Conservation (phyloP, 1,140 invertebrate species). For the Oppia nitens region DNA sequence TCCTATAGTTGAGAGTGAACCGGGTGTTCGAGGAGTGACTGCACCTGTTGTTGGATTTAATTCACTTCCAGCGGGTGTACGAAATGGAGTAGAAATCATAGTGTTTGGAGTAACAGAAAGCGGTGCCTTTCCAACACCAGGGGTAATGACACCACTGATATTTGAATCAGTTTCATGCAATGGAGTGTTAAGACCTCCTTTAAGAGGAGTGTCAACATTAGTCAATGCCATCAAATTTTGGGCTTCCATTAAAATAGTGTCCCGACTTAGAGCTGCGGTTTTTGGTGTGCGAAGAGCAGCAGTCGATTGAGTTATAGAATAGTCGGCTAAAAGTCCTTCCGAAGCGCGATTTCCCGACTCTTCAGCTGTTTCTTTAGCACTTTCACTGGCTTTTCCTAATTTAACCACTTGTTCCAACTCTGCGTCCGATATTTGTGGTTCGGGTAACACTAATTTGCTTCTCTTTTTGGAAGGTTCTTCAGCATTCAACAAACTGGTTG, state of each 20-base stretch:
- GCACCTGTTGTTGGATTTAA: not conserved
- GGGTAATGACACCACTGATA: not conserved
- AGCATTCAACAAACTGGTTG: constrained; percentile 62
- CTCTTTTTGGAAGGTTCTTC: constrained; percentile 81
- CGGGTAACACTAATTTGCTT: constrained; percentile 85
- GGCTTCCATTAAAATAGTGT: constrained; percentile 58
- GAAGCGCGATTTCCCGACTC: constrained; percentile 62
- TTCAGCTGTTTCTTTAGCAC: constrained; percentile 72
- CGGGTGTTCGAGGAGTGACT: constrained; percentile 19
- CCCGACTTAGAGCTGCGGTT: constrained; percentile 50
- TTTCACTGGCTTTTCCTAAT: constrained; percentile 82
- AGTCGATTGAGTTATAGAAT: constrained; percentile 54
- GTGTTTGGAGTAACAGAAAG: constrained; percentile 79
- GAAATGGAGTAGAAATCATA: constrained; percentile 77
- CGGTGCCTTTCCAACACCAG: constrained; percentile 45
- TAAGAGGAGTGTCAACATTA: constrained; percentile 91
- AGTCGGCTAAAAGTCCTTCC: constrained; percentile 75
- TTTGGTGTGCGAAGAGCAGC: constrained; percentile 55
- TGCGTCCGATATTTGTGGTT: constrained; percentile 84
- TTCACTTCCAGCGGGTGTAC: constrained; percentile 32
- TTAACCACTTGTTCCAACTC: constrained; percentile 74
- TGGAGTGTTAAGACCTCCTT: constrained; percentile 84
- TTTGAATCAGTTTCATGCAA: constrained; percentile 51
- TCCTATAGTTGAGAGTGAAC: constrained; percentile 13
- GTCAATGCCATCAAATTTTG: constrained; percentile 96